These are phyloP conservation scores for Circaetus cinerascens DNA, from an alignment of 2,113 vertebrate species.

Conservation along the genomic window DNA sequence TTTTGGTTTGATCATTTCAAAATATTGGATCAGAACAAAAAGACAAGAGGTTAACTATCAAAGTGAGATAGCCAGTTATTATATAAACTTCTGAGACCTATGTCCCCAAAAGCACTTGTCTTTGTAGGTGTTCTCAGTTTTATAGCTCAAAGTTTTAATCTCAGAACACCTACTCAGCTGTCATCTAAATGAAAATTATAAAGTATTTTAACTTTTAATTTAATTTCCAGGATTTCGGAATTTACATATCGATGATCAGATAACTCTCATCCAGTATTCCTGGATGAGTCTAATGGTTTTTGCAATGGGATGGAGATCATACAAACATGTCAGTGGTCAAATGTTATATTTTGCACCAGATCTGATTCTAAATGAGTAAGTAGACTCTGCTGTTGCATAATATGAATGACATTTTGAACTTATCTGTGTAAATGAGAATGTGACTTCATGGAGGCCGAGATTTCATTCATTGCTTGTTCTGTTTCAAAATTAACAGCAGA, in stretches of 20 bases:
- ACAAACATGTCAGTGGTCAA: conserved; percentile 91
- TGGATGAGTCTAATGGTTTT: conserved; percentile 99
- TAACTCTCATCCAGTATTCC: conserved; percentile 98
- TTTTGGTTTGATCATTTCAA: not conserved
- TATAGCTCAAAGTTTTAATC: not conserved
- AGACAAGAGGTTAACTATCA: not conserved
- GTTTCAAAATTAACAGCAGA: not conserved
- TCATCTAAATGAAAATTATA: not conserved
- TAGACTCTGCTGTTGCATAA: conserved; percentile 37
- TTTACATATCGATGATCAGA: conserved; percentile 96
- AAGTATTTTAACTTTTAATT: not conserved
- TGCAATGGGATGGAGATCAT: conserved; percentile 94
- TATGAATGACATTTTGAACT: not conserved
- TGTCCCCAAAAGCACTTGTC: not conserved
- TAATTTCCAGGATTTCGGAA: conserved; percentile 87
- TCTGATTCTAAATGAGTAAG: conserved; percentile 94
- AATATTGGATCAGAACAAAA: not conserved
- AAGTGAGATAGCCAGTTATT: not conserved
- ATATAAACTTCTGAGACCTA: not conserved
- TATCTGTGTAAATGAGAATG: not conserved
- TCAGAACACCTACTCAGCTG: not conserved
- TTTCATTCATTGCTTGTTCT: not conserved
- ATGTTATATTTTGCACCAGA: conserved; percentile 97
- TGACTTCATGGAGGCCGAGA: not conserved
- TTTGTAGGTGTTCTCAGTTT: not conserved